Conservation (phyloP, 2,888 invertebrate species). For the Strigamia crassipes region DNA sequence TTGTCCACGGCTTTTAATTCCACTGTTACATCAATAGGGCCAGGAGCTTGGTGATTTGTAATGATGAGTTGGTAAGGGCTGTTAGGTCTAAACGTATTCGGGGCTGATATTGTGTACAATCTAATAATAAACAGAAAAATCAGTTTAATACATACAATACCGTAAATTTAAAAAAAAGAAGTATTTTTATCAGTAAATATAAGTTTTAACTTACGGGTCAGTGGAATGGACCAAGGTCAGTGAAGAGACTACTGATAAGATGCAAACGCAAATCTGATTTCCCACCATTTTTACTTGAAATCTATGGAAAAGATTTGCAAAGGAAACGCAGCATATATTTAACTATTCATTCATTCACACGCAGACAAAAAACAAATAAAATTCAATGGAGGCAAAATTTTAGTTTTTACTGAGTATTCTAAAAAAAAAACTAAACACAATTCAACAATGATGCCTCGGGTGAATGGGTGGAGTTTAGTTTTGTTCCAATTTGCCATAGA, state of each 20-base stretch:
- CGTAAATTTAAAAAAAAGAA: not conserved
- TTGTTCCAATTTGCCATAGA: not conserved
- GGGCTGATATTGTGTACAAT: constrained; percentile 77
- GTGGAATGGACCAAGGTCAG: constrained; percentile 5
- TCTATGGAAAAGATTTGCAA: not conserved
- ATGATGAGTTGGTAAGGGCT: constrained; percentile 83
- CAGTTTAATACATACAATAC: constrained; percentile 1
- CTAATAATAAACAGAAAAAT: constrained; percentile 22
- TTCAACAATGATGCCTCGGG: constrained; percentile 1
- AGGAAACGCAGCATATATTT: not conserved
- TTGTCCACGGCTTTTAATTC: constrained; percentile 53
- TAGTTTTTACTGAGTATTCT: not conserved
- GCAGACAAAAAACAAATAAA: not conserved
- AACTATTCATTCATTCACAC: not conserved
- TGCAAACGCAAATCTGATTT: not conserved
- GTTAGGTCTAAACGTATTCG: constrained; percentile 78
- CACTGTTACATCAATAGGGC: constrained; percentile 43
- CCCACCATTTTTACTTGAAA: not conserved
- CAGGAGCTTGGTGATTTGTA: constrained; percentile 55
- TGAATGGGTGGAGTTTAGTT: constrained; percentile 3
- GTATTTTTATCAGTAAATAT: not conserved
- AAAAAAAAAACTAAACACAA: not conserved
- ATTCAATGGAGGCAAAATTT: not conserved
- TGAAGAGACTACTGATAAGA: not conserved
- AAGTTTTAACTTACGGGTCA: constrained; percentile 1